Base-by-base conservation (phyloP, 2,888 invertebrate genomes). In the Caprella mutica region DNA sequence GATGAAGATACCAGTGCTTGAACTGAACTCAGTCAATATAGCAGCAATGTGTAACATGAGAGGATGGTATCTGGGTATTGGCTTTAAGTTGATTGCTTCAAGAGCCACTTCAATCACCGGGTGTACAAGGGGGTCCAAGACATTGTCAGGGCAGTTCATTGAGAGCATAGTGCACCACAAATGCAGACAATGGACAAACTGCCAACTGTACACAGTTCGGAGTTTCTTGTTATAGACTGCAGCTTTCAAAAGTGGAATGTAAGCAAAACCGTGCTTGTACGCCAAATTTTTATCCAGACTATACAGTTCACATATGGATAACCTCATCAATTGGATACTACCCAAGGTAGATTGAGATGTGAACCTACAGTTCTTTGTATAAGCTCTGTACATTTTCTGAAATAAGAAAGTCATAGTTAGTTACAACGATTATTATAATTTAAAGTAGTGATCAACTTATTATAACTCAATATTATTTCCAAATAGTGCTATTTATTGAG, bases 121-220 rank as follows among this genome's bases (percentile, higher is more conserved):
- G 75, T 94, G 94, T 24, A 90, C 74, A 40, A 98, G 76, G 1
- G 86, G 82, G 67, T 84, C 82, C 64, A 96, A 71, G 67, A 84
- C 82, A 12, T 82, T 77, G 70, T 80, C 82, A 55, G 80, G 78
- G 64, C 79, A 78, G 4, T 81, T 79, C 6, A 76, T 74, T 3
- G 78, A 75, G 61, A 88, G 74, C 39, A 97, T 76, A 69, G 86
- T 85, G 0, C 83, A 80, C 96, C 97, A 98, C 57, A 98, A 77
- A 67, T 85, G 83, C 58, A 97, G 72, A 3, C 94, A 94, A 73
- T 94, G 94, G 1, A 97, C 77, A 73, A 81, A 97, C 72, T 97
- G 97, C 98, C 98, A 99, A 73, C 97, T 98, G 72, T 94, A 96
- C 5, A 98, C 93, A 0, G 91, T 83, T 74, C 91, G 91, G 61